These are phyloP conservation scores for Prunella himalayana DNA, from an alignment of 2,113 vertebrate genomes.

Conservation along the genomic window DNA sequence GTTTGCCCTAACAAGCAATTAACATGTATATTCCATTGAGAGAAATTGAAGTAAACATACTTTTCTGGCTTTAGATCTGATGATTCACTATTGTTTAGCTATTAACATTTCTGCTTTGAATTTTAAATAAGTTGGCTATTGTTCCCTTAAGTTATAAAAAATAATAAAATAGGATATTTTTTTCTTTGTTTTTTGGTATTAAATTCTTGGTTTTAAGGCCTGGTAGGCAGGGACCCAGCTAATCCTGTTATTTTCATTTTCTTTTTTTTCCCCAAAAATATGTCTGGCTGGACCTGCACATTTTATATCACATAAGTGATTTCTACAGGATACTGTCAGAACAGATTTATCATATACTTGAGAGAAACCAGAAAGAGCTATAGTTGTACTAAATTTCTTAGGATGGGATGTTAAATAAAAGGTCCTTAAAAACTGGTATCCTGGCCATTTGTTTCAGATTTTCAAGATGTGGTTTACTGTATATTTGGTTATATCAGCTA, in stretches of 20 bases:
- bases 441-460: not conserved
- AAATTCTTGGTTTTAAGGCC: not conserved
- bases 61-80: not conserved
- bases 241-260: not conserved
- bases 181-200: not conserved
- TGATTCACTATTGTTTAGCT: not conserved
- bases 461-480: not conserved
- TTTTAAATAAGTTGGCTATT: not conserved
- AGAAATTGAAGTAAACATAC: not conserved
- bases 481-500: not conserved
- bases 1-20: not conserved
- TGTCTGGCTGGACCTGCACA: not conserved
- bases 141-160: not conserved
- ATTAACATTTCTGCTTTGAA: constrained; percentile 10
- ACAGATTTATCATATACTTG: not conserved
- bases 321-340: not conserved
- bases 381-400: not conserved
- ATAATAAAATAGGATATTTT: not conserved
- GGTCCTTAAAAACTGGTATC: not conserved
- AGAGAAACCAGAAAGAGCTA: not conserved
- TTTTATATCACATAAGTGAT: not conserved
- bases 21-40: not conserved
- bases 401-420: not conserved
- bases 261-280: not conserved
- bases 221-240: not conserved